These are phyloP conservation scores for Siderastrea siderea DNA, from an alignment of 92 coral and sea anemone genomes.

Conservation along the genomic window DNA sequence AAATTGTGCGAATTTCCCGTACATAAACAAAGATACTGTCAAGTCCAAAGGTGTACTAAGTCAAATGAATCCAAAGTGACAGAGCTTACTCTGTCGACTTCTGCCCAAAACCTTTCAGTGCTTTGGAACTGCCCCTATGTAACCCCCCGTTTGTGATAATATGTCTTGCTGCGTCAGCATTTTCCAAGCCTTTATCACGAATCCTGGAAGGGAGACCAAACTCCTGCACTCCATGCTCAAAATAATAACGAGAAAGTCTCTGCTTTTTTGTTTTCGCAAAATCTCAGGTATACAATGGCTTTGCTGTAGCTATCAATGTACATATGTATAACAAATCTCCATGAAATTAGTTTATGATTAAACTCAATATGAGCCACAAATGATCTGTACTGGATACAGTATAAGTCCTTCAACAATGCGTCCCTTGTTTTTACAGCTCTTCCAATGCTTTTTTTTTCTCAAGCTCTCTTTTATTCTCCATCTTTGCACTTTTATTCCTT, in stretches of 20 bases:
- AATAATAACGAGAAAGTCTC: background rate
- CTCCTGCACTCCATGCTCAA: constrained; percentile 15
- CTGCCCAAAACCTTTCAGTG: constrained; percentile 32
- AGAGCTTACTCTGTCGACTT: constrained; percentile 44
- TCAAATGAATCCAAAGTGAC: constrained; percentile 60
- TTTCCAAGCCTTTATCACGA: constrained; percentile 2
- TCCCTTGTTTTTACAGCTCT: constrained; percentile 64
- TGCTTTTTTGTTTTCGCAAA: constrained; percentile 11
- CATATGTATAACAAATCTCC: constrained; percentile 46
- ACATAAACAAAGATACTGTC: constrained; percentile 60
- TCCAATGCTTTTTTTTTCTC: constrained; percentile 54
- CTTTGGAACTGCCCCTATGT: no score
- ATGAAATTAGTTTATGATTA: constrained; percentile 41
- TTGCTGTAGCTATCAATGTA: constrained; percentile 46
- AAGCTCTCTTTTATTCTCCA: constrained; percentile 70
- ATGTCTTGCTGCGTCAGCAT: background rate
- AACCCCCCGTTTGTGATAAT: background rate
- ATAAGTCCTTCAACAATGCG: constrained; percentile 59
- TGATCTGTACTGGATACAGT: constrained; percentile 54
- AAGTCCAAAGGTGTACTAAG: constrained; percentile 62
- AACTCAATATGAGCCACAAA: constrained; percentile 65
- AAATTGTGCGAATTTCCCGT: background rate
- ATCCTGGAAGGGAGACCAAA: constrained; percentile 17
- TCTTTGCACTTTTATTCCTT: constrained; percentile 67
- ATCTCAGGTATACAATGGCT: constrained; percentile 29